Percentiles rank a stretch among this genome's conserved stretches.
These are phyloP conservation scores for Gallinago media DNA, from an alignment of 2,113 vertebrate genomes.

Conservation along the genomic window DNA sequence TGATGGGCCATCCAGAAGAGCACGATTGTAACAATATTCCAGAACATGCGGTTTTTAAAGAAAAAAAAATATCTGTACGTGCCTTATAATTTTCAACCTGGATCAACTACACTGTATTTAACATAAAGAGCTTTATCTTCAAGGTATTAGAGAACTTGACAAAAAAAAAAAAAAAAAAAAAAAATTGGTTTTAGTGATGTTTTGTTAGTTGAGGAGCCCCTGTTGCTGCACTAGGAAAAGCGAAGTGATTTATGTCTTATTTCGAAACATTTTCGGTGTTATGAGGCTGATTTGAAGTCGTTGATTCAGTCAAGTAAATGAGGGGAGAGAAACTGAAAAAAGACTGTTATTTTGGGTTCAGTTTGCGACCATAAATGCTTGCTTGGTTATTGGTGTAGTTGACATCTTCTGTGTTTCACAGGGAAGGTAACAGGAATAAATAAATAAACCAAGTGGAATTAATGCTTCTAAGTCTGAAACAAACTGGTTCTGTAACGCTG, in stretches of 20 bases:
- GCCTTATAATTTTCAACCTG: slow-evolving; percentile 68
- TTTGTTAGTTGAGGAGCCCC: slow-evolving; percentile 14
- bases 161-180: not conserved
- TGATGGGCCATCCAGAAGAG: slow-evolving; percentile 1
- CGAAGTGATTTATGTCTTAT: not conserved
- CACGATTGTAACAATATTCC: not conserved
- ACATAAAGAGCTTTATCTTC: slow-evolving; percentile 37
- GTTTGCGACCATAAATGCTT: not conserved
- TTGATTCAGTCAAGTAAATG: not conserved
- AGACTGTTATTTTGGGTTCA: slow-evolving; percentile 62
- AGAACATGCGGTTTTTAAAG: not conserved
- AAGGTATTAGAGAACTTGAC: slow-evolving; percentile 13
- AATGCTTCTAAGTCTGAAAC: not conserved
- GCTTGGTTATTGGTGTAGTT: not conserved
- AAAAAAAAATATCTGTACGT: not conserved
- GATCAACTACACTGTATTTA: slow-evolving; percentile 56
- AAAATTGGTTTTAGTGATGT: slow-evolving; percentile 9
- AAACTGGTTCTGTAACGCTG: not conserved
- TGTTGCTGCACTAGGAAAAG: not conserved
- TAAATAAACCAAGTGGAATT: not conserved
- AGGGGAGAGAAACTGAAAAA: not conserved
- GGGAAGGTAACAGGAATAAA: not conserved
- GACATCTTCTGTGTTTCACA: not conserved
- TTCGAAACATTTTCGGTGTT: not conserved
- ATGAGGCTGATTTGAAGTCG: not conserved